Base-by-base conservation (phyloP, 2,888 invertebrate species). In the Pyralis farinalis region DNA sequence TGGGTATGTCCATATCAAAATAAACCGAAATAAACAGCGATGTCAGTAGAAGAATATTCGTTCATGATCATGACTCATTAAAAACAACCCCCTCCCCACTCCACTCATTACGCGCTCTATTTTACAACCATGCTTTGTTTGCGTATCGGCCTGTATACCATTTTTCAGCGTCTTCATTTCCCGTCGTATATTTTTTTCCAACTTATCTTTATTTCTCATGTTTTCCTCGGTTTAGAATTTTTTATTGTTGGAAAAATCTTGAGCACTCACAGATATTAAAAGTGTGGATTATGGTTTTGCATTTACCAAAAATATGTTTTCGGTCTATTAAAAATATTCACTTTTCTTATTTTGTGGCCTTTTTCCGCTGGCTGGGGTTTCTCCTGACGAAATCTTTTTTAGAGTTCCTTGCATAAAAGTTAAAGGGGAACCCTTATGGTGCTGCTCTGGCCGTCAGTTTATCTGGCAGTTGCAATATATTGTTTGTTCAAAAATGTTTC, bases 41-140 rank as follows among this genome's bases (percentile, higher is more conserved):
- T 47, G 64, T 68, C 67, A 70, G 54, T 55, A 63, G 66, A 73
- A 49, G 64, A 69, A 71, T 68, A 62, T 61, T 64, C 63, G 53
- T 71, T 67, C 66, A 67, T 71, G 71, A 72, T 67, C 66, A 67
- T 71, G 71, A 72, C 58, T 74, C 71, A 71, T 75, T 72, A 72
- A 73, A 71, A 71, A 1, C n/a, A 63, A 55, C 46, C 52, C 54
- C 54, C 47, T 51, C 55, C 57, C 49, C 53, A 38, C 42, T 46
- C 46, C 47, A 40, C 48, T 56, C 55, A 56, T 60, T 60, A 57
- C 63, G 49, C 51, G 52, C 54, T 51, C 47, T 55, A 52, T 56
- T 55, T 45, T 47, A 49, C 48, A 46, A 43, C 52, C 45, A 34
- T 43, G 57, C 63, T 63, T 70, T 69, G 68, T 66, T 56, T 38